Evolutionary conservation across 2,797 vertebrate species (phyloP).

Genomic region (Coregonus suidteri): DNA sequence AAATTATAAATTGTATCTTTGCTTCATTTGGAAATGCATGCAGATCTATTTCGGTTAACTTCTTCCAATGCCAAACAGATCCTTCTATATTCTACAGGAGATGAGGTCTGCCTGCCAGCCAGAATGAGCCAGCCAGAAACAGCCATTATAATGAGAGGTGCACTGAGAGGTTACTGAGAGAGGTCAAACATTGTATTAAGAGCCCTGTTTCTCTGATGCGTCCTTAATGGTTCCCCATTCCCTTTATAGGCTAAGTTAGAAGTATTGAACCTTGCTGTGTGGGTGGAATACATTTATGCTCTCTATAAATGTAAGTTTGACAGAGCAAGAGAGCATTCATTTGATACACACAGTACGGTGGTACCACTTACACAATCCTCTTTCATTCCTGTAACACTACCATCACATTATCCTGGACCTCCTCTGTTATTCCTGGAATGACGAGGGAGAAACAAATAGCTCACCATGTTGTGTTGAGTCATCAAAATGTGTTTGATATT

Average conservation of each 20-base stretch:
- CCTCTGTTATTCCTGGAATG: background rate
- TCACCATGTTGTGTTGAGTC: background rate
- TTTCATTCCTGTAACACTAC: background rate
- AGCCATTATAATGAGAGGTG: background rate
- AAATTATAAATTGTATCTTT: background rate
- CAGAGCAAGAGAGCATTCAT: background rate
- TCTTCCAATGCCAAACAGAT: constrained; percentile 10
- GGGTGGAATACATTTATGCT: background rate
- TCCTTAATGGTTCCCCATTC: too few species aligned
- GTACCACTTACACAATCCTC: background rate
- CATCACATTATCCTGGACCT: background rate
- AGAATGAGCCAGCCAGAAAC: constrained; percentile 24
- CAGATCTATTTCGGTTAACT: background rate
- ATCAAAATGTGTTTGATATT: constrained; percentile 5
- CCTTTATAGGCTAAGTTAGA: background rate
- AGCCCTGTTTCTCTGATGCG: background rate
- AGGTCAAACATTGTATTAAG: constrained; percentile 24
- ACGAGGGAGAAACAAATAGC: background rate
- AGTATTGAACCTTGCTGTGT: constrained; percentile 11
- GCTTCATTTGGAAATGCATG: background rate
- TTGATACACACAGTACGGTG: background rate
- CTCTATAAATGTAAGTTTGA: constrained; percentile 2
- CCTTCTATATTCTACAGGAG: background rate
- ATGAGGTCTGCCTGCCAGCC: constrained; percentile 1
- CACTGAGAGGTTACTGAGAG: constrained; percentile 8